Percentiles rank a stretch among this genome's conserved stretches.
Conservation (phyloP, 2,797 vertebrate genomes). For the Carapus acus region DNA sequence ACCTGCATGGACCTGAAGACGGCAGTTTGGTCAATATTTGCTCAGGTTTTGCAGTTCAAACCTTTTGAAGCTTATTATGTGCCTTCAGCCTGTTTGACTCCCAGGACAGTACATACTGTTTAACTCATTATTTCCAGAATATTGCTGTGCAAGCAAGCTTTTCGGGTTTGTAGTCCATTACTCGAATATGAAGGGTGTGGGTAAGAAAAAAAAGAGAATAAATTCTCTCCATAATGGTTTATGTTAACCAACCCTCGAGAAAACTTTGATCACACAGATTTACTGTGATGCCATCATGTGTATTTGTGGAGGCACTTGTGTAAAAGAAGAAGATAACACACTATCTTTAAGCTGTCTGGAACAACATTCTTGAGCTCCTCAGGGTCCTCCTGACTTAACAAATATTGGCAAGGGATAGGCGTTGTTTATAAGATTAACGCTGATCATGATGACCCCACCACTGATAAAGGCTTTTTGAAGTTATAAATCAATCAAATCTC, state of each 20-base stretch:
- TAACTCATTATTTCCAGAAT: neutral
- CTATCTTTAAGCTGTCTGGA: constrained; percentile 15
- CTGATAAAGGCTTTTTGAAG: too few relatives aligned
- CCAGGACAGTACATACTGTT: neutral
- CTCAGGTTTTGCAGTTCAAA: constrained; percentile 12
- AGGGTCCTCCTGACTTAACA: constrained; percentile 33
- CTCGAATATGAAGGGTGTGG: neutral
- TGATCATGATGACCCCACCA: too few relatives aligned
- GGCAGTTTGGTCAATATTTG: constrained; percentile 43
- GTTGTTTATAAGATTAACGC: too few relatives aligned
- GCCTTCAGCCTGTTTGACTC: constrained; percentile 1
- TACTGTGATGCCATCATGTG: too few relatives aligned
- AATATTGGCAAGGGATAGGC: constrained; percentile 36
- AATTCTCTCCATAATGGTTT: too few relatives aligned
- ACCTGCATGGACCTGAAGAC: constrained; percentile 2
- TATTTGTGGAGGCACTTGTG: constrained; percentile 9
- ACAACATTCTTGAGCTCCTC: constrained; percentile 7
- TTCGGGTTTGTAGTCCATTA: neutral
- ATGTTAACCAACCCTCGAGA: too few relatives aligned
- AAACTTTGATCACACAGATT: too few relatives aligned
- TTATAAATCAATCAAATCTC: too few relatives aligned
- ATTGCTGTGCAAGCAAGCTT: too few relatives aligned
- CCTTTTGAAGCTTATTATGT: neutral
- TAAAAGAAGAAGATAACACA: constrained; percentile 7
- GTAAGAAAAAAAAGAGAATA: too few relatives aligned